Base-by-base conservation (phyloP, 1,140 invertebrate genomes). In the Aleiodes sp. region DNA sequence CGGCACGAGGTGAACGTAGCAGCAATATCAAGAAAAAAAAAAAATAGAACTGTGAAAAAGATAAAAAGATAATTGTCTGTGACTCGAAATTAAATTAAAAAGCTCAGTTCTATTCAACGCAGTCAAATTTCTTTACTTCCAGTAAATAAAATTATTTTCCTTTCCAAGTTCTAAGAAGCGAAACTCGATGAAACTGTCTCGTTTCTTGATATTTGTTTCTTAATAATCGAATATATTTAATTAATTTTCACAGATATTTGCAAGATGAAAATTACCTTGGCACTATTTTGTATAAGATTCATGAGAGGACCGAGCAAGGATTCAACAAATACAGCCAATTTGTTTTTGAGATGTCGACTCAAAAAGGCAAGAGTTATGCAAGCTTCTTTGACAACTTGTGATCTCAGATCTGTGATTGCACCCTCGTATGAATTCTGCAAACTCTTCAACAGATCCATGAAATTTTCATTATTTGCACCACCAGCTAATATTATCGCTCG, bases 341-440 rank as follows among this genome's bases (percentile, higher is more conserved):
- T 94, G 72, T 89, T 92, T 62, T 92, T 91, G 43, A 98, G 77
- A 35, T 91, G 89, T 83, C 96, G 94, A 56, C 96, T 93, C 82
- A 98, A 89, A 87, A 92, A 98, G 24, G 96, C 96, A 68, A 99
- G 91, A 1, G 96, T 96, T 56, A 99, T 95, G 82, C 96, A 98
- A 0, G 94, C 94, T 85, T 99, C 98, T 68, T 97, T 88, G 0
- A 96, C 96, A 64, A 98, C 94, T 87, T 97, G 91, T 71, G 92
- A 97, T 78, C 97, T 88, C 2, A 99, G 87, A 87, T 99, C 97
- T 87, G 94, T 96, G 68, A 96, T 90, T 61, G 94, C 92, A 16
- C 90, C 88, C 63, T 96, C 90, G 76, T 99, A 93, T 9, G 94
- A 87, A 67, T 92, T 87, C 67, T 97, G 95, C 43, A 97, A 79